These are phyloP conservation scores for Drosophila willistoni DNA, from an alignment of 1,140 invertebrate genomes.

Conservation along the genomic window DNA sequence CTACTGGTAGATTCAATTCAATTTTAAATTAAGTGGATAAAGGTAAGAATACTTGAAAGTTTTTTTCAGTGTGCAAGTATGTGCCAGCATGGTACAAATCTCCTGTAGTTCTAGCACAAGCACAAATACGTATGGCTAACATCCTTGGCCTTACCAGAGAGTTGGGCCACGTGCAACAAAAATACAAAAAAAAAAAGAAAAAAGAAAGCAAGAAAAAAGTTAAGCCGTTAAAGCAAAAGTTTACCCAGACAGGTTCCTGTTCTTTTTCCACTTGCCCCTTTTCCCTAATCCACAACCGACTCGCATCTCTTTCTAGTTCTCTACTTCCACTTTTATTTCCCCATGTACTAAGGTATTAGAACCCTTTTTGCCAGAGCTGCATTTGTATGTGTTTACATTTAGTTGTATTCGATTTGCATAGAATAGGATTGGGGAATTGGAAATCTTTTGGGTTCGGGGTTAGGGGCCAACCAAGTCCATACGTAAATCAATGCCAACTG, in stretches of 20 bases:
- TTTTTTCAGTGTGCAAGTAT: neutral
- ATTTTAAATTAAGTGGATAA: too few relatives aligned
- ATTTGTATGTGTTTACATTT: constrained; percentile 79
- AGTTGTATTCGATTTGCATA: constrained; percentile 80
- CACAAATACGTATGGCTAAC: constrained; percentile 8
- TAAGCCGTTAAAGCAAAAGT: constrained; percentile 72
- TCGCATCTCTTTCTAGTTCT: constrained; percentile 4
- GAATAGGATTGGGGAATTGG: constrained; percentile 12
- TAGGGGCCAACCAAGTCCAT: constrained; percentile 33
- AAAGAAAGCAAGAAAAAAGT: constrained; percentile 66
- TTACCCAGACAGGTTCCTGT: constrained; percentile 49
- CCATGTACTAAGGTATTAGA: constrained; percentile 49
- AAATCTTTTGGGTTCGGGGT: constrained; percentile 2
- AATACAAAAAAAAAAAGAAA: constrained; percentile 1
- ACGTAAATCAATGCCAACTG: constrained; percentile 76
- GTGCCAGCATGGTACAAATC: neutral
- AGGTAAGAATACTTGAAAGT: neutral
- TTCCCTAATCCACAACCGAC: neutral
- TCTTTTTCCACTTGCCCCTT: neutral
- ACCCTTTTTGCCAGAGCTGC: constrained; percentile 57
- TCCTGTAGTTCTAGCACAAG: constrained; percentile 6
- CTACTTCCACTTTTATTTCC: constrained; percentile 13
- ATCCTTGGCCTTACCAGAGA: constrained; percentile 8
- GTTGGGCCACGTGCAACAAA: constrained; percentile 10
- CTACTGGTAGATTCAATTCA: too few relatives aligned